Conservation (phyloP, 1,140 invertebrate species). For the Whitmania pigra region DNA sequence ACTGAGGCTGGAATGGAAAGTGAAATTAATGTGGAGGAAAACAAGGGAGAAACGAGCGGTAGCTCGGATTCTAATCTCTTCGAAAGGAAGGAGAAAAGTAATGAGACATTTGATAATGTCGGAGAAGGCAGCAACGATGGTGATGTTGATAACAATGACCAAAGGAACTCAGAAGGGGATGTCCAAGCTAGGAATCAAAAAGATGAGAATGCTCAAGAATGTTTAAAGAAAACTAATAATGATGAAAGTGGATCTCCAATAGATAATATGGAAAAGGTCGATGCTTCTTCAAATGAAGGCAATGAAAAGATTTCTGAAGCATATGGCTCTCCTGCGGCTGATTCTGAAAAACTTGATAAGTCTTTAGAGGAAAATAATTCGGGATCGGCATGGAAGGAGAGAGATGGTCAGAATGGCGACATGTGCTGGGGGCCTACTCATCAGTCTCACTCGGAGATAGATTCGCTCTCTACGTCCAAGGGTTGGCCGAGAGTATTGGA, state of each 20-base stretch:
- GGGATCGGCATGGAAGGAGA: not conserved
- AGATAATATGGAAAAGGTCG: not conserved
- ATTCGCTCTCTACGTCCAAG: not conserved
- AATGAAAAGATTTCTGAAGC: not conserved
- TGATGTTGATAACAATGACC: not conserved
- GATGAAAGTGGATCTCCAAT: not conserved
- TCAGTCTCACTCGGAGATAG: not conserved
- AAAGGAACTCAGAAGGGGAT: not conserved
- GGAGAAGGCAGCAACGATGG: not conserved
- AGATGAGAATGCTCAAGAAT: not conserved
- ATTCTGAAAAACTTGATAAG: no score
- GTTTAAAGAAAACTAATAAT: not conserved
- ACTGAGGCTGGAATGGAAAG: no score
- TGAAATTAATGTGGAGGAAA: no score
- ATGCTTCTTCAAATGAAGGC: not conserved
- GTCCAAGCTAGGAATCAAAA: not conserved
- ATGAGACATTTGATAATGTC: no score
- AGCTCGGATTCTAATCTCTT: no score
- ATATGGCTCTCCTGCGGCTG: not conserved
- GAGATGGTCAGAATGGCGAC: not conserved
- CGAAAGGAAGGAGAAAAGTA: no score
- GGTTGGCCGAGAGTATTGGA: conserved; percentile 9
- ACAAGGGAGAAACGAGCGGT: no score
- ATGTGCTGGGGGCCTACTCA: not conserved
- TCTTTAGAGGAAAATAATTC: no score